Conservation (phyloP, 2,113 vertebrate genomes). For the Aythya baeri region DNA sequence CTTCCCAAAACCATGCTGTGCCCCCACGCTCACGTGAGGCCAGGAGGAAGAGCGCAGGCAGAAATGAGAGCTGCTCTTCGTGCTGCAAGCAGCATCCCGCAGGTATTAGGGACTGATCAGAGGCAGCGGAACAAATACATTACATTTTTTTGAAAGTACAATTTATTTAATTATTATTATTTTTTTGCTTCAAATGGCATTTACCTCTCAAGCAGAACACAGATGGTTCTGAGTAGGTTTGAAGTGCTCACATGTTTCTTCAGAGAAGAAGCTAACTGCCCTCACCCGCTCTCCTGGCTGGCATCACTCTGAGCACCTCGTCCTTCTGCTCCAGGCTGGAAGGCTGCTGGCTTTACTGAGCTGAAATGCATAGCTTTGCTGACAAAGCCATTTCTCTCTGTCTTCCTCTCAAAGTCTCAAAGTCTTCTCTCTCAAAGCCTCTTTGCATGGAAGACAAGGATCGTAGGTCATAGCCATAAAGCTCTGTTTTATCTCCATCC, state of each 20-base stretch:
- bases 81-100: neutral
- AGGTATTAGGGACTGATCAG: neutral
- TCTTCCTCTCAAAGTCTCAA: neutral
- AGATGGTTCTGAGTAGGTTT: neutral
- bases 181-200: neutral
- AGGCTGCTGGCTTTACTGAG: neutral
- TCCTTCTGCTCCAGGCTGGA: neutral
- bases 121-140: neutral
- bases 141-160: neutral
- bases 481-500: neutral
- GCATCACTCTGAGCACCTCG: fast-evolving
- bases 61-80: neutral
- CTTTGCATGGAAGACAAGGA: neutral
- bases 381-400: neutral
- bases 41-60: neutral
- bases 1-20: fast-evolving
- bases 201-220: neutral
- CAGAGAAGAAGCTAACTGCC: neutral
- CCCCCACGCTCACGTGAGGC: fast-evolving
- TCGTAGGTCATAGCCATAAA: neutral
- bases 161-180: neutral
- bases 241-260: neutral
- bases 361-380: neutral
- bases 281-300: no score
- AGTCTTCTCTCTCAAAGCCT: neutral